Percentiles rank a stretch among this genome's conserved stretches.
Evolutionary conservation across 2,888 invertebrate species (phyloP).

Genomic region (Agrilus biguttatus): DNA sequence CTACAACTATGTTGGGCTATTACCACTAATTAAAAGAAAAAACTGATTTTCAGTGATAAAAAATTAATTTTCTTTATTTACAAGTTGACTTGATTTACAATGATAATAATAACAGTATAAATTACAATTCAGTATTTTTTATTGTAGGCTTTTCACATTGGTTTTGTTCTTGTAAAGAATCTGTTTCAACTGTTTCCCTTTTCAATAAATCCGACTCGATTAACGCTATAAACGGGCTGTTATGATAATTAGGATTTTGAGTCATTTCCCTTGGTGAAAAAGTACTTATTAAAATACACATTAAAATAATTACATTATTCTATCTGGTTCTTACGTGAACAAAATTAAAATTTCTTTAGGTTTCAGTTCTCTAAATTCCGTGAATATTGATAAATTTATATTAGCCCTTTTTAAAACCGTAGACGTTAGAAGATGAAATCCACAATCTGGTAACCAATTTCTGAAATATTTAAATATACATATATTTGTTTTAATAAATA

Average conservation of each 20-base stretch:
- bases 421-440: constrained; percentile 25
- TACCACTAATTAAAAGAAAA: no score
- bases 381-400: constrained; percentile 41
- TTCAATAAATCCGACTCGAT: constrained; percentile 46
- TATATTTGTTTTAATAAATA: not conserved
- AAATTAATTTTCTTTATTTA: no score
- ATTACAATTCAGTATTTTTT: no score
- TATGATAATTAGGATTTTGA: constrained; percentile 50
- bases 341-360: constrained; percentile 48
- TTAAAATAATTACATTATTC: constrained; percentile 4
- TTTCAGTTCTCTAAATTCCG: constrained; percentile 53
- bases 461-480: constrained; percentile 21
- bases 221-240: constrained; percentile 48
- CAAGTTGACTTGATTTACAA: no score
- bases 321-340: constrained; percentile 32
- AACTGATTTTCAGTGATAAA: no score
- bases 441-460: constrained; percentile 61
- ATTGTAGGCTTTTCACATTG: no score
- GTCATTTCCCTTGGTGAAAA: constrained; percentile 28
- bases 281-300: not conserved
- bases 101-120: no score
- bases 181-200: constrained; percentile 27
- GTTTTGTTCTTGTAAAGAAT: constrained; percentile 1
- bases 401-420: constrained; percentile 12
- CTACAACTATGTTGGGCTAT: no score